phyloP scores from a whole-genome alignment of 2,113 vertebrate genomes.

The Spheniscus mendiculus region DNA sequence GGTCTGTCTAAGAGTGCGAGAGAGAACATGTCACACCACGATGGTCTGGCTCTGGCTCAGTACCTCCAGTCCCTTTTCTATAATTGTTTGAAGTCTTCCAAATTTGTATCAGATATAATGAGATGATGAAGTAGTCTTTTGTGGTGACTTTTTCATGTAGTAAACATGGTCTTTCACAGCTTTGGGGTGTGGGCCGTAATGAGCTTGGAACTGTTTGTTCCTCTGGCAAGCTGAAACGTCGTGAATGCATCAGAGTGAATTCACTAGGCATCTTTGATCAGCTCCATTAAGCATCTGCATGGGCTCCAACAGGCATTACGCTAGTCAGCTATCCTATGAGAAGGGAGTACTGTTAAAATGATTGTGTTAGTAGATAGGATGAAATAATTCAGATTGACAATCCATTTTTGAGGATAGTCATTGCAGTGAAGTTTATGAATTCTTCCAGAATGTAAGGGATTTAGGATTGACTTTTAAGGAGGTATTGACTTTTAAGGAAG shows the following conservation, averaged over 20 bases:
- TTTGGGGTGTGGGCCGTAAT: slow-evolving; percentile 13
- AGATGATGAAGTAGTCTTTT: slow-evolving; percentile 29
- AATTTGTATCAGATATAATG: neutral
- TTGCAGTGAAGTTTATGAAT: neutral
- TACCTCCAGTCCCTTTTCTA: neutral
- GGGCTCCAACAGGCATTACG: neutral
- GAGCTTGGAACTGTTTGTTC: slow-evolving; percentile 17
- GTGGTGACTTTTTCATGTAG: slow-evolving; percentile 39
- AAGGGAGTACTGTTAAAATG: neutral
- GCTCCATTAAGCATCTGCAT: slow-evolving; percentile 24
- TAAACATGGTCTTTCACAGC: slow-evolving; percentile 43
- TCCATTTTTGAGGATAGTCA: neutral
- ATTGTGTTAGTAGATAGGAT: neutral
- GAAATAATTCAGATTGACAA: neutral
- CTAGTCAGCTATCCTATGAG: neutral
- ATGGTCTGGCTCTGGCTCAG: neutral
- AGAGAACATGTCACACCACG: neutral
- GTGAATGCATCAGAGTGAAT: neutral
- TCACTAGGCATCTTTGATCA: slow-evolving; percentile 1
- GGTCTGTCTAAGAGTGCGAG: neutral
- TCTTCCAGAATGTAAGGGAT: neutral
- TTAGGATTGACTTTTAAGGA: neutral
- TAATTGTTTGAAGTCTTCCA: slow-evolving; percentile 13
- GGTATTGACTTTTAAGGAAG: neutral
- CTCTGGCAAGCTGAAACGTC: slow-evolving; percentile 20